These are phyloP conservation scores for Cantharis flavilabris DNA, from an alignment of 2,888 invertebrate species.

Conservation along the genomic window DNA sequence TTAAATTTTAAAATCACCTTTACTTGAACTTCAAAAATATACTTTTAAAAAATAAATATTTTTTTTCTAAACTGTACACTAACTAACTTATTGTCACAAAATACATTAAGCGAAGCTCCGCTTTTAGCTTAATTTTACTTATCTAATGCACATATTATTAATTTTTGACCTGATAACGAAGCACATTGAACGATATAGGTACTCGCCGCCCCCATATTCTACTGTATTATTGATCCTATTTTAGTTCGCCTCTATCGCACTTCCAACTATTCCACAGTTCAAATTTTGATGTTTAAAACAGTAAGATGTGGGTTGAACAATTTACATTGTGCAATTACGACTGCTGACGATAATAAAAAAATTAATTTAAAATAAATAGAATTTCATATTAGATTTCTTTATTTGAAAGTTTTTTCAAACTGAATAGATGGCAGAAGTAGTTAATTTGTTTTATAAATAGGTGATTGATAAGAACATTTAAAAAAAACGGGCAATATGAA, in stretches of 20 bases:
- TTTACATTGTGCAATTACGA: neutral
- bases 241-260: neutral
- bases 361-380: neutral
- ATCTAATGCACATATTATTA: slow-evolving; percentile 30
- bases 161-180: slow-evolving; percentile 30
- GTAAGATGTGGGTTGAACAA: neutral
- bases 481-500: too few species aligned
- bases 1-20: neutral
- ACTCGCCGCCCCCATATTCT: slow-evolving; percentile 32
- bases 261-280: neutral
- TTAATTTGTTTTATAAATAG: neutral
- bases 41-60: neutral
- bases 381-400: neutral
- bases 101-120: neutral
- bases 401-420: neutral
- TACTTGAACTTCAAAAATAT: neutral
- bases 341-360: neutral
- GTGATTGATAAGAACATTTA: too few species aligned
- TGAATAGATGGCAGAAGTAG: neutral
- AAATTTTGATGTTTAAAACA: neutral
- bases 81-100: neutral
- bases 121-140: slow-evolving; percentile 10
- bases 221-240: slow-evolving; percentile 31
- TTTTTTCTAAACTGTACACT: neutral
- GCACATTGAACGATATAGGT: slow-evolving; percentile 15